Evolutionary conservation across 2,888 invertebrate genomes (phyloP), one percentile per base, ranked within the genome.

Genomic region (Trichogramma dendrolimi): DNA sequence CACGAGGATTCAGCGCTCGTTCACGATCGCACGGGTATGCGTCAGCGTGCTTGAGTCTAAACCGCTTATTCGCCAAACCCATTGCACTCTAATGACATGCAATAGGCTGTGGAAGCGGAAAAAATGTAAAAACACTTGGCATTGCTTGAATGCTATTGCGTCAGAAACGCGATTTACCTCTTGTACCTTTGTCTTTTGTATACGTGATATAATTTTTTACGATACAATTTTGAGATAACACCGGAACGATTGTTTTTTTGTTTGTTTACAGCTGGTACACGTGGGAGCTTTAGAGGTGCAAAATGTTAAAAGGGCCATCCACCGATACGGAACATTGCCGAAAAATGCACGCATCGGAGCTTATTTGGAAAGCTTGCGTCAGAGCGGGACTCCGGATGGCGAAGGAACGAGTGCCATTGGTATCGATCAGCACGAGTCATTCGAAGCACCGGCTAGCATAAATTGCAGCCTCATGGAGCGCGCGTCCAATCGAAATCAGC

Each of bases 341-440:
- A 98, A 97, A 81, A 96, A 92, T 54, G 95, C 95, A 7, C 86
- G 97, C 68, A 97, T 98, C 71, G 96, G 96, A 42, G 97, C 96
- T 5, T 98, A 94, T 80, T 82, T 98, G 59, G 96, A 97, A 80
- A 96, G 96, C 5, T 83, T 98, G 73, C 86, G 93, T 51, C 91
- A 93, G 75, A 90, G 89, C 74, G 89, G 88, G 55, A 79, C 84
- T 63, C 80, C 83, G 1, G 79, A 76, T 67, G 3, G 27, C 27
- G 27, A 27, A 27, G 27, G 27, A 27, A 27, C 27, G 27, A 27
- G 27, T 27, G 27, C 27, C 27, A 27, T 27, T 27, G 27, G 27
- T 27, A 53, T 64, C 54, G 64, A 67, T 56, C 70, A 39, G 69
- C 72, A 65, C 49, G 69, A 70, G 50, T 54, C 71, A 61, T 68